Conservation (phyloP, 2,113 vertebrate genomes). For the Leucopsar rothschildi region DNA sequence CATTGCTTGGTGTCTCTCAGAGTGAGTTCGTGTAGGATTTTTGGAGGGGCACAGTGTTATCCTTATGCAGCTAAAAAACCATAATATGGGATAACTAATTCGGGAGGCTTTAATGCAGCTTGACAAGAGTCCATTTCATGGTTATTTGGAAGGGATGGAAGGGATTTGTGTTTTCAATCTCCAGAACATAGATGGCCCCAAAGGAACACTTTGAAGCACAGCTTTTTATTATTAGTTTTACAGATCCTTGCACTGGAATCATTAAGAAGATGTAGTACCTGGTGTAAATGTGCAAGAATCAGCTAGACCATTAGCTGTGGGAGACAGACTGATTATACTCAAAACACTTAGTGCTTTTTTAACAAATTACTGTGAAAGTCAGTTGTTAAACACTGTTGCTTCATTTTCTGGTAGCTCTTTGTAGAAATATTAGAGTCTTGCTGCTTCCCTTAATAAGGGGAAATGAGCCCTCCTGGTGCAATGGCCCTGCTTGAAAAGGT, state of each 20-base stretch:
- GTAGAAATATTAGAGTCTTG: not conserved
- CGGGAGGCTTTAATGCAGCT: not conserved
- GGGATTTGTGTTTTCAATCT: constrained; percentile 28
- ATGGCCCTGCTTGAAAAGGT: constrained; percentile 13
- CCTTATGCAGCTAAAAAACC: not conserved
- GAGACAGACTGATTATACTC: not conserved
- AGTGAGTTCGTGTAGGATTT: rapidly evolving
- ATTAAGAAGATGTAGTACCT: constrained; percentile 32
- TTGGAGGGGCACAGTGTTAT: not conserved
- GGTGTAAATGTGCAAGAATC: constrained; percentile 5
- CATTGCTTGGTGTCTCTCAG: not conserved
- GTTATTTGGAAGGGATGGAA: constrained; percentile 8
- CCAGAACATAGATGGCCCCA: not conserved
- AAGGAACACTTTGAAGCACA: constrained; percentile 13
- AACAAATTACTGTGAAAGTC: constrained; percentile 20
- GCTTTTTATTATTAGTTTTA: constrained; percentile 45
- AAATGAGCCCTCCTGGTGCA: constrained; percentile 27
- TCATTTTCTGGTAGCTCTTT: not conserved
- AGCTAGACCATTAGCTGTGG: constrained; percentile 6
- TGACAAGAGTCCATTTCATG: constrained; percentile 27
- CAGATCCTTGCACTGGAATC: constrained; percentile 15
- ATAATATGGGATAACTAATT: not conserved
- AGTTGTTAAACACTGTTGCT: not conserved
- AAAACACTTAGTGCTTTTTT: not conserved
- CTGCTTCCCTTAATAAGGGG: not conserved